Conservation (phyloP, 1,140 invertebrate genomes). For the Euura lappo region DNA sequence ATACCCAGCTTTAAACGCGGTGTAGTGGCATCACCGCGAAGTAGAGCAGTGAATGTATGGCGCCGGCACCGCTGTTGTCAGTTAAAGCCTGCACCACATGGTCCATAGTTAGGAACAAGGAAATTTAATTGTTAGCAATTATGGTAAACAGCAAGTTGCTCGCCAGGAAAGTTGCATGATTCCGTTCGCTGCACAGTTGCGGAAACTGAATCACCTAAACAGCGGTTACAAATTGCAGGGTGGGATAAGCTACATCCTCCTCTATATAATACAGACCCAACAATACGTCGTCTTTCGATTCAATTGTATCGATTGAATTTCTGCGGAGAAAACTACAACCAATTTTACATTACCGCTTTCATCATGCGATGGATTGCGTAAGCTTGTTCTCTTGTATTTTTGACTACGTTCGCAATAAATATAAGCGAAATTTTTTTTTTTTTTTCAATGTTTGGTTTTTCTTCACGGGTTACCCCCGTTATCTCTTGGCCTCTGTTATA, state of each 20-base stretch:
- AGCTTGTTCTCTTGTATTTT: too few species aligned
- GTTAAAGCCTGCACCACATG: neutral
- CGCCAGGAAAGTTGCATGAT: slow-evolving; percentile 1
- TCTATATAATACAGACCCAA: too few species aligned
- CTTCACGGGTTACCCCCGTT: neutral
- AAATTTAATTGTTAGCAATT: slow-evolving; percentile 6
- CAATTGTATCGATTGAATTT: too few species aligned
- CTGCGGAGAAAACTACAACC: too few species aligned
- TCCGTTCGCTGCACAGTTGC: neutral
- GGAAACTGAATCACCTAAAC: neutral
- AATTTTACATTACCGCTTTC: too few species aligned
- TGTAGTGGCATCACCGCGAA: neutral
- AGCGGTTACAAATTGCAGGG: slow-evolving; percentile 1
- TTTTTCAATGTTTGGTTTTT: too few species aligned
- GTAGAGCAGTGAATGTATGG: neutral
- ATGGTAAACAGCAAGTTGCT: slow-evolving; percentile 2
- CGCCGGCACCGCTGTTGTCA: neutral
- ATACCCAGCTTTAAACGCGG: too few species aligned
- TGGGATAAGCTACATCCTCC: neutral
- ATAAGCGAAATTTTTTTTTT: too few species aligned
- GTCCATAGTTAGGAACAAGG: neutral
- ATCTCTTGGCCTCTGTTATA: neutral
- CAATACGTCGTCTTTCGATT: too few species aligned
- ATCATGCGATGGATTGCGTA: too few species aligned
- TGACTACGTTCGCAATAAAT: too few species aligned